Evolutionary conservation across 2,888 invertebrate species (phyloP).

Genomic region (Drosophila testacea): DNA sequence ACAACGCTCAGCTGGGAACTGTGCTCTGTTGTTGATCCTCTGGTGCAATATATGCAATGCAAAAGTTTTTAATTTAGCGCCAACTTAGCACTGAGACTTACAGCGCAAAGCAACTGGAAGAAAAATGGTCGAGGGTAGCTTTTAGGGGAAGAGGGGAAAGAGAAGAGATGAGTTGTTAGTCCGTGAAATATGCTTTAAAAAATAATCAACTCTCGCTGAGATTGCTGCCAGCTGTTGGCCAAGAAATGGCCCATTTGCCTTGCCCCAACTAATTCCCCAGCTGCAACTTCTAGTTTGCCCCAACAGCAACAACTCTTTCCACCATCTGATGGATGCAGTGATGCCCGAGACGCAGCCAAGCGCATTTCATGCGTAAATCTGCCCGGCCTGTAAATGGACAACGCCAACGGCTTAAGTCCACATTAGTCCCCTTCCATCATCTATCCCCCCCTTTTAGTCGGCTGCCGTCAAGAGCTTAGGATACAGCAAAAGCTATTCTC

Average conservation of each 20-base stretch:
- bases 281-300: conserved; percentile 20
- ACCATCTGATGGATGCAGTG: conserved; percentile 15
- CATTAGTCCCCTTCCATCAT: conserved; percentile 4
- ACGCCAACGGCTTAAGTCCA: conserved; percentile 44
- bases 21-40: conserved; percentile 52
- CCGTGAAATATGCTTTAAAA: conserved; percentile 76
- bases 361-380: conserved; percentile 64
- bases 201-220: conserved; percentile 71
- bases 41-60: conserved; percentile 76
- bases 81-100: conserved; percentile 78
- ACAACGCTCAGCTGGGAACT: conserved; percentile 46
- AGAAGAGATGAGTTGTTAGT: conserved; percentile 15
- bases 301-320: neutral
- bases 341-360: conserved; percentile 22
- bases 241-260: conserved; percentile 15
- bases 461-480: conserved; percentile 44
- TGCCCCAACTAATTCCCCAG: conserved; percentile 45
- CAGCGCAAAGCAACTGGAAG: conserved; percentile 75
- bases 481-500: conserved; percentile 20
- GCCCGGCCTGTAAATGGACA: conserved; percentile 45
- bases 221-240: conserved; percentile 30
- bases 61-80: conserved; percentile 81
- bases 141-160: neutral
- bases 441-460: neutral
- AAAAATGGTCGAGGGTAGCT: conserved; percentile 41